Percentiles rank a stretch among this genome's conserved stretches.
phyloP scores from a whole-genome alignment of 2,113 vertebrate species.

The Anarhynchus alexandrinus region DNA sequence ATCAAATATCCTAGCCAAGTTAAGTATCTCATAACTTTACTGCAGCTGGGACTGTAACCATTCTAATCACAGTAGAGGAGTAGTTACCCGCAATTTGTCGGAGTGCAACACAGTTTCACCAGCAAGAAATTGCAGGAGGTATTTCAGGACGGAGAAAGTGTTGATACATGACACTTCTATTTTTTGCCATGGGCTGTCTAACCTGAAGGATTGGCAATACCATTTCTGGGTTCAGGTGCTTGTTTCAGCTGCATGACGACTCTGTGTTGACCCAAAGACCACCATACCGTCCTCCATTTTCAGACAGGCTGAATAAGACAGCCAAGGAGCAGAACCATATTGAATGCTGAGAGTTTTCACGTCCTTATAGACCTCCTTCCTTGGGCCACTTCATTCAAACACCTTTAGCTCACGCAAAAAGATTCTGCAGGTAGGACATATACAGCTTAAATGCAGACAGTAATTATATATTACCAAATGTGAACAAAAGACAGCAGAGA shows the following conservation, averaged over 20 bases:
- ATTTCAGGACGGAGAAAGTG: neutral
- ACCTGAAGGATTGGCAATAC: neutral
- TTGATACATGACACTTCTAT: neutral
- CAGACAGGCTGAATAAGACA: neutral
- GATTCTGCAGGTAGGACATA: neutral
- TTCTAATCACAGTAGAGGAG: neutral
- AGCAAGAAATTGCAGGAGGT: neutral
- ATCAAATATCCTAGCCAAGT: neutral
- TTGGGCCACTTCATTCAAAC: neutral
- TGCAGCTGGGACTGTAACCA: neutral
- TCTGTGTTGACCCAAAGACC: neutral
- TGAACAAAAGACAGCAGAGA: neutral
- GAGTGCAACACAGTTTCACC: neutral
- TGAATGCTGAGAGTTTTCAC: neutral
- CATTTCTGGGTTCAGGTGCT: neutral
- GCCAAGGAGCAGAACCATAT: neutral
- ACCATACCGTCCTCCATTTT: neutral
- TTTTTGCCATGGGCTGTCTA: neutral
- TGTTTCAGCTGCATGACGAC: neutral
- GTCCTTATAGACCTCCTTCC: neutral
- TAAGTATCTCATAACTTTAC: neutral
- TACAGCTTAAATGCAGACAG: neutral
- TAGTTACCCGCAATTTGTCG: neutral
- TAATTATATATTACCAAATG: neutral
- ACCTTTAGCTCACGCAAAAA: neutral